Conservation (phyloP, 2,888 invertebrate species). For the Scaptomyza parva region DNA sequence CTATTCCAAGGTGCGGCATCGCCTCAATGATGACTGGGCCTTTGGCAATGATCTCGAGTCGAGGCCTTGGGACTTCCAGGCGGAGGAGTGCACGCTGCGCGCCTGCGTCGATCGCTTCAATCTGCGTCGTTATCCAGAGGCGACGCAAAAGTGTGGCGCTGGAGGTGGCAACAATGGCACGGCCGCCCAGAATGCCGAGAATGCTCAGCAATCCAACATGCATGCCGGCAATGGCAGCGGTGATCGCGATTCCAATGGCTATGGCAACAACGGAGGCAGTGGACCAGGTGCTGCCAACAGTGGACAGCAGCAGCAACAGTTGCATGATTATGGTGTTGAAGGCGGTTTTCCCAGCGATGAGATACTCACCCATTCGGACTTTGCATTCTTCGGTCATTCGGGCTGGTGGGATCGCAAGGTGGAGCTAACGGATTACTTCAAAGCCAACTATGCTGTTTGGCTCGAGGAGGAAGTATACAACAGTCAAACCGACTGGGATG, state of each 20-base stretch:
- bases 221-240: conserved; percentile 69
- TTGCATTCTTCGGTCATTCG: conserved; percentile 84
- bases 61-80: conserved; percentile 98
- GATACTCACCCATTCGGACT: conserved; percentile 83
- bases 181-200: conserved; percentile 76
- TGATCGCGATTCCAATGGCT: conserved; percentile 69
- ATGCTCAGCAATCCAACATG: conserved; percentile 79
- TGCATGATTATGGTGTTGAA: conserved; percentile 81
- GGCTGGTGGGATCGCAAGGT: conserved; percentile 85
- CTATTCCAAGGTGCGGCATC: conserved; percentile 97
- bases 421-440: conserved; percentile 96
- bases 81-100: conserved; percentile 97
- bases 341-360: conserved; percentile 84
- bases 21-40: conserved; percentile 99
- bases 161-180: conserved; percentile 79
- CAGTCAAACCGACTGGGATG: conserved; percentile 92
- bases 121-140: conserved; percentile 92
- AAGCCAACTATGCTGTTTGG: conserved; percentile 97
- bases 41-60: conserved; percentile 99
- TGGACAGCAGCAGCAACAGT: conserved; percentile 69
- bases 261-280: conserved; percentile 55
- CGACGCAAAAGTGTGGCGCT: conserved; percentile 83
- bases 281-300: conserved; percentile 47
- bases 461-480: conserved; percentile 98
- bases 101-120: conserved; percentile 98